Base-by-base conservation (phyloP, 2,888 invertebrate species). In the Perizoma flavofasciatum region DNA sequence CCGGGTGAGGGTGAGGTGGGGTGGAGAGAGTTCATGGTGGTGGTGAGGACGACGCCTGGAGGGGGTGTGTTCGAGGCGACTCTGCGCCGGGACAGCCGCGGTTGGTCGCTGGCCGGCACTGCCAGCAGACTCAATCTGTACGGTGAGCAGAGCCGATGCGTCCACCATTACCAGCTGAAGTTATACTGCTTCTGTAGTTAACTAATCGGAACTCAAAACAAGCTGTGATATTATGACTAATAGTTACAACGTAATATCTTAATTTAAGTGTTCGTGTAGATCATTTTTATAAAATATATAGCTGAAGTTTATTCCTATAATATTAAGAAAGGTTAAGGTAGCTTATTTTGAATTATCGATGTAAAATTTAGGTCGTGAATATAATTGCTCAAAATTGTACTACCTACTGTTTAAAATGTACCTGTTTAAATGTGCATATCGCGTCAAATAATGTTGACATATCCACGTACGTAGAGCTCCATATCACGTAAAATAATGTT, bases 61-160 rank as follows among this genome's bases (percentile, higher is more conserved):
- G 89, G 88, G 48, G 97, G 94, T 0, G 83, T 95, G 49, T 97
- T 98, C 79, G 98, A 98, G 82, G 96, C 95, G 0, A 97, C 97
- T 0, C 90, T 97, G 5, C 83, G 89, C 0, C 74, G 72, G n/a
- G 76, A 75, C n/a, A 73, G 68, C 32, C 63, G 64, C 4, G 66
- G 72, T 22, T 93, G 92, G 82, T 79, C 83, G 50, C 81, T 96
- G 1, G 89, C 95, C 0, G 97, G 97, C 22, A 94, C 96, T 37
- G 93, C 96, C 49, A 96, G 96, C 79, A 93, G 97, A 52, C 93
- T 96, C 53, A 97, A 97, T 82, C 88, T 95, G 43, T 97, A 97
- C 77, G 96, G 96, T n/a, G 93, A 94, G 54, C 96, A 97, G 82
- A 96, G 96, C 83, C 93, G 92, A 69, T 97, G 97, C 78, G 93